These are phyloP conservation scores for Aphidius ervi DNA, from an alignment of 1,140 invertebrate genomes.

Conservation along the genomic window DNA sequence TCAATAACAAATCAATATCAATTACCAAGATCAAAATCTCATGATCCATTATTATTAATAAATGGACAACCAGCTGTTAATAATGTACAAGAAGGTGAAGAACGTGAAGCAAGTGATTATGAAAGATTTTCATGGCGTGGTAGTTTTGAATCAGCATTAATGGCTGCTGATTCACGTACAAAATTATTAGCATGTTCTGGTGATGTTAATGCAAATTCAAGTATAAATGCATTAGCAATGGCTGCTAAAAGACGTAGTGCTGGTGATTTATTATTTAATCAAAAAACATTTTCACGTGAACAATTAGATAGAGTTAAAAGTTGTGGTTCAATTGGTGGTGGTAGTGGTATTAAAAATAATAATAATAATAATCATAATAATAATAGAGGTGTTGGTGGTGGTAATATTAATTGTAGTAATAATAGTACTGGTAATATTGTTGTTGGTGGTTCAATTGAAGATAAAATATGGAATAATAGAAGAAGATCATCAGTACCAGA, in stretches of 20 bases:
- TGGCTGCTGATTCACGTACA: conserved; percentile 76
- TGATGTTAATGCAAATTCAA: conserved; percentile 59
- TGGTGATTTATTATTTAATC: conserved; percentile 72
- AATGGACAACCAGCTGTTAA: conserved; percentile 47
- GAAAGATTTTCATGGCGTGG: conserved; percentile 86
- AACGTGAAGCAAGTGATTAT: conserved; percentile 78
- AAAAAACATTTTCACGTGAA: conserved; percentile 70
- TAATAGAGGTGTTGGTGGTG: conserved; percentile 38
- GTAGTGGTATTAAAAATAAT: conserved; percentile 53
- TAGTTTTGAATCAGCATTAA: conserved; percentile 82
- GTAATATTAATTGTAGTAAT: conserved; percentile 28
- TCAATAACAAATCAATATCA: conserved; percentile 31
- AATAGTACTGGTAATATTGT: conserved; percentile 49
- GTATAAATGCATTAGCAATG: conserved; percentile 61
- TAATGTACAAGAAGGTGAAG: conserved; percentile 59
- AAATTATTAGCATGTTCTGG: conserved; percentile 63
- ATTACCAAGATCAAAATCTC: conserved; percentile 69
- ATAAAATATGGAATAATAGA: conserved; percentile 52
- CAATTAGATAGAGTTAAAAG: conserved; percentile 71
- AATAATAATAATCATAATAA: conserved; percentile 44
- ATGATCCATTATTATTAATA: conserved; percentile 67
- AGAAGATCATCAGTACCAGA: conserved; percentile 67
- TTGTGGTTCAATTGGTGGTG: conserved; percentile 76
- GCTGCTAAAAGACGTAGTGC: conserved; percentile 73
- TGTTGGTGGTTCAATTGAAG: conserved; percentile 48